Conservation (phyloP, 2,113 vertebrate species). For the Paradoxurus hermaphroditus region DNA sequence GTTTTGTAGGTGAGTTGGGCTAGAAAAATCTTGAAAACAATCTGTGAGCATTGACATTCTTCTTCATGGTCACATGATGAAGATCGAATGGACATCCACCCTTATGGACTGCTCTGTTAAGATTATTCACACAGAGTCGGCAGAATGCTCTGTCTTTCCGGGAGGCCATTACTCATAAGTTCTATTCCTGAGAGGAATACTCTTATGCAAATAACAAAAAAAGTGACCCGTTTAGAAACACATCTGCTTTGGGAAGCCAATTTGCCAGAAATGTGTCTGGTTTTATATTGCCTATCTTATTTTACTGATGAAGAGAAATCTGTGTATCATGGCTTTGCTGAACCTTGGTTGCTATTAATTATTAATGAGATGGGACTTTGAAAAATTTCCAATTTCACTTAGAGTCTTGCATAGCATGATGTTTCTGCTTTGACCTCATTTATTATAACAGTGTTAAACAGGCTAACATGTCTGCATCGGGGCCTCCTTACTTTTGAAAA, state of each 20-base stretch:
- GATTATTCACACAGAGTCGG: neutral
- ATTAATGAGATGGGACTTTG: neutral
- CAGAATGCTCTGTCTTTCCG: neutral
- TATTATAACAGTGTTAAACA: neutral
- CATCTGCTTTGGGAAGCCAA: neutral
- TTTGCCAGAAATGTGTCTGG: neutral
- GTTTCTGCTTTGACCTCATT: neutral
- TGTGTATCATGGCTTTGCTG: neutral
- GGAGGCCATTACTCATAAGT: neutral
- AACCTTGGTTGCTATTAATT: neutral
- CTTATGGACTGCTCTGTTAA: neutral
- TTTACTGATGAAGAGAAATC: neutral
- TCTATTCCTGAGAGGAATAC: neutral
- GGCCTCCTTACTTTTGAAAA: neutral
- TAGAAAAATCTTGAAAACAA: neutral
- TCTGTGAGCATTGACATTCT: neutral
- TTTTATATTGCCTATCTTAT: neutral
- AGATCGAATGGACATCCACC: neutral
- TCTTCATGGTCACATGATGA: neutral
- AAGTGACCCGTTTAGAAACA: neutral
- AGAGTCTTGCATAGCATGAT: neutral
- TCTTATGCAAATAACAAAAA: neutral
- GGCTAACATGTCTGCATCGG: neutral
- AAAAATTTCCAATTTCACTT: neutral
- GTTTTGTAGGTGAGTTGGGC: neutral